phyloP scores from a whole-genome alignment of 2,113 vertebrate genomes.

The Antigone vipio region DNA sequence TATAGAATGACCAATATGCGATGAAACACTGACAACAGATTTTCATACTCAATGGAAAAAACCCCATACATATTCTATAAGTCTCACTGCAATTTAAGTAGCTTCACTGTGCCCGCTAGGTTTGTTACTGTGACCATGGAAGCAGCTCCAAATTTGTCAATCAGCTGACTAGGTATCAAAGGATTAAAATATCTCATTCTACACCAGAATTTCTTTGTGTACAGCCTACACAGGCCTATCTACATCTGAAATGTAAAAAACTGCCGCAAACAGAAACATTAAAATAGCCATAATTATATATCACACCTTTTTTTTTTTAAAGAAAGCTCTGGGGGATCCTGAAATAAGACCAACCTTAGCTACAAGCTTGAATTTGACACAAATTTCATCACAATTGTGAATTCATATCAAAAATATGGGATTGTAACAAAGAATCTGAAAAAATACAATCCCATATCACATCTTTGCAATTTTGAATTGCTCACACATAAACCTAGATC shows the following conservation, averaged over 20 bases:
- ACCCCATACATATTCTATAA: rapidly evolving
- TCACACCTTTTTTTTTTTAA: neutral
- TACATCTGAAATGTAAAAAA: neutral
- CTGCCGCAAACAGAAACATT: neutral
- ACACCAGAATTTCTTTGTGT: neutral
- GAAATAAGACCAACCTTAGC: neutral
- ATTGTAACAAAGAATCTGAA: neutral
- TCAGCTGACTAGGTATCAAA: neutral
- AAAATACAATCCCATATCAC: neutral
- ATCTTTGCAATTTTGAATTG: neutral
- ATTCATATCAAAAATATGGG: neutral
- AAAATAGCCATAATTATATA: neutral
- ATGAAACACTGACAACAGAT: neutral
- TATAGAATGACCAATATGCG: neutral
- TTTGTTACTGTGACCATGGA: neutral
- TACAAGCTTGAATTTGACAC: neutral
- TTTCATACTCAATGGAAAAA: neutral
- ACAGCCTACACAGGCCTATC: neutral
- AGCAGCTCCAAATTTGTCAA: neutral
- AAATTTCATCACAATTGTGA: neutral
- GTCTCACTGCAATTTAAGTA: neutral
- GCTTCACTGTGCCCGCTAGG: neutral
- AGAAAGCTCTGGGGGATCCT: neutral
- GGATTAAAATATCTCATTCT: neutral
- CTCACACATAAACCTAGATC: neutral